Percentiles rank a stretch among this genome's conserved stretches.
Conservation (phyloP, 53 echinoderm and acorn worm genomes). For the Patiria pectinifera region DNA sequence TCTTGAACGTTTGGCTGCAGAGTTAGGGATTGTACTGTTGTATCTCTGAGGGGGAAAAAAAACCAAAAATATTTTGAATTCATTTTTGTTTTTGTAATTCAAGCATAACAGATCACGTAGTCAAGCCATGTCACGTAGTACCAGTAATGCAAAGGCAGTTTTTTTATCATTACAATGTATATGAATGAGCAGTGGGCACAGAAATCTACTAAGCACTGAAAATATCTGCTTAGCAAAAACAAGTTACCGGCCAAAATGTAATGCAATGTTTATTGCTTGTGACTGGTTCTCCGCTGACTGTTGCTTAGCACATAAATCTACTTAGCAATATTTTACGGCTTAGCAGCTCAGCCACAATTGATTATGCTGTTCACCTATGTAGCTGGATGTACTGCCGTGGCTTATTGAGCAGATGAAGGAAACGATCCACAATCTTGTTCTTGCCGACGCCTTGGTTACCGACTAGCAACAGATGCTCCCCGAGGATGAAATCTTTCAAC, state of each 20-base stretch:
- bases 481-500: constrained; percentile 95
- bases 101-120: background rate
- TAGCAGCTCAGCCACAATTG: too few relatives aligned
- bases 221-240: too few relatives aligned
- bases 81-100: background rate
- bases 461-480: constrained; percentile 89
- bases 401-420: constrained; percentile 96
- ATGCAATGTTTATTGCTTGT: too few relatives aligned
- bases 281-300: too few relatives aligned
- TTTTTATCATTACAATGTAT: too few relatives aligned
- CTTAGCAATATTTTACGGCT: too few relatives aligned
- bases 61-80: background rate
- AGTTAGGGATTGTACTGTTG: constrained; percentile 94
- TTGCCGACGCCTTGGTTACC: constrained; percentile 99
- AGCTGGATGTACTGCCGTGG: constrained; percentile 96
- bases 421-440: constrained; percentile 97
- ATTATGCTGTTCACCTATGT: constrained; percentile 71
- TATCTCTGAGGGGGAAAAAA: constrained; percentile 79
- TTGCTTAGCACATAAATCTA: too few relatives aligned
- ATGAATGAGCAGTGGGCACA: too few relatives aligned
- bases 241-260: too few relatives aligned
- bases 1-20: constrained; percentile 98
- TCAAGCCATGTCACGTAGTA: too few relatives aligned
- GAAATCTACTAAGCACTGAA: too few relatives aligned
- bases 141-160: too few relatives aligned